Conservation (phyloP, 1,140 invertebrate species). For the Rhysida immarginata region DNA sequence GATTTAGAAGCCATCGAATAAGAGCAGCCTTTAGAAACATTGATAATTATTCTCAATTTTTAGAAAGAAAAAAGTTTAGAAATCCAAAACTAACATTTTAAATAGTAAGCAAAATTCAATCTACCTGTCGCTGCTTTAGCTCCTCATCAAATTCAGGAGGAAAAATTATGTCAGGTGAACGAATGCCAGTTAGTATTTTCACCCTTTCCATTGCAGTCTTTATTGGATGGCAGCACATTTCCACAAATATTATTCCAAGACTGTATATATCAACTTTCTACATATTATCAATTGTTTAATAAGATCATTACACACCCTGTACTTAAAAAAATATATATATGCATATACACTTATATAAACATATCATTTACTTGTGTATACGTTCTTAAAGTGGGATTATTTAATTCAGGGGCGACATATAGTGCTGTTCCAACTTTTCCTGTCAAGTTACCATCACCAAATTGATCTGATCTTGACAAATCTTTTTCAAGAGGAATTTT, state of each 20-base stretch:
- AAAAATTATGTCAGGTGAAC: conserved; percentile 48
- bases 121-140: conserved; percentile 29
- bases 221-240: conserved; percentile 78
- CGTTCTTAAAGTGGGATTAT: conserved; percentile 45
- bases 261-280: conserved; percentile 91
- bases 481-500: conserved; percentile 14
- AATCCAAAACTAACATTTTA: conserved; percentile 13
- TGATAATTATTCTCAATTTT: no score
- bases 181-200: conserved; percentile 50
- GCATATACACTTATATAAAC: conserved; percentile 19
- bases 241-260: conserved; percentile 79
- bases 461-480: conserved; percentile 1
- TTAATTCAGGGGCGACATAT: conserved; percentile 83
- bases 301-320: no score
- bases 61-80: no score
- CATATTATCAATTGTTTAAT: no score
- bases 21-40: conserved; percentile 28
- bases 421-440: conserved; percentile 80
- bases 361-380: conserved; percentile 54
- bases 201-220: conserved; percentile 77
- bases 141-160: conserved; percentile 42
- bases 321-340: background rate
- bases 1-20: conserved; percentile 60
- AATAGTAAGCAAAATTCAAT: conserved; percentile 32
- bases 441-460: conserved; percentile 34